Base-by-base conservation (phyloP, 2,888 invertebrate genomes). In the Apodemia hepburni region DNA sequence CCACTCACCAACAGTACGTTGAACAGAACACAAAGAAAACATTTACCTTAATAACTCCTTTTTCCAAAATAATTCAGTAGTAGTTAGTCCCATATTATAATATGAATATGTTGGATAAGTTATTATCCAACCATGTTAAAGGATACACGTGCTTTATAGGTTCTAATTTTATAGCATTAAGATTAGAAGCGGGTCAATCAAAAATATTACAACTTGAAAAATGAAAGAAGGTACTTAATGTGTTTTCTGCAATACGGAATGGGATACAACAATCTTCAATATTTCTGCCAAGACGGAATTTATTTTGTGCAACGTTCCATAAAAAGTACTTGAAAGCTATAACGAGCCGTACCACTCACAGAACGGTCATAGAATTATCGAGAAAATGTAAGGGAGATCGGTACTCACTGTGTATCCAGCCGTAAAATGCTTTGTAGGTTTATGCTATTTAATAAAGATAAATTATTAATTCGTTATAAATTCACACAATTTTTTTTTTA, bases 261-360 rank as follows among this genome's bases (percentile, higher is more conserved):
- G 8, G 18, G 49, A 54, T 54, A 54, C 54, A 54, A 54, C 54
- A 54, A 54, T 22, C 54, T 27, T 54, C 54, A 54, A 54, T 54
- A 54, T 54, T 22, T 22, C 27, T 54, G 54, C 54, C 12, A 54
- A 54, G 54, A 11, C 22, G 18, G 15, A 22, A 54, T 54, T 54
- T 54, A 54, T 54, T 54, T 54, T 54, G 54, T 54, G 54, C 54
- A 22, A 54, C 54, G 54, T 54, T 54, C 54, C 54, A 54, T 54
- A 54, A 42, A 42, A 54, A 54, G 54, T 54, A 54, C 54, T 54
- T 15, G 54, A 54, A 54, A 54, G 54, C 54, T 54, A 27, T 27
- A 54, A 54, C 54, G 27, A 54, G 54, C 22, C 22, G 54, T 22
- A 54, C 54, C 12, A 54, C 54, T 54, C 27, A 15, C 27, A 18